Conservation (phyloP, 2,113 vertebrate genomes). For the Neolamprologus fasciatus region DNA sequence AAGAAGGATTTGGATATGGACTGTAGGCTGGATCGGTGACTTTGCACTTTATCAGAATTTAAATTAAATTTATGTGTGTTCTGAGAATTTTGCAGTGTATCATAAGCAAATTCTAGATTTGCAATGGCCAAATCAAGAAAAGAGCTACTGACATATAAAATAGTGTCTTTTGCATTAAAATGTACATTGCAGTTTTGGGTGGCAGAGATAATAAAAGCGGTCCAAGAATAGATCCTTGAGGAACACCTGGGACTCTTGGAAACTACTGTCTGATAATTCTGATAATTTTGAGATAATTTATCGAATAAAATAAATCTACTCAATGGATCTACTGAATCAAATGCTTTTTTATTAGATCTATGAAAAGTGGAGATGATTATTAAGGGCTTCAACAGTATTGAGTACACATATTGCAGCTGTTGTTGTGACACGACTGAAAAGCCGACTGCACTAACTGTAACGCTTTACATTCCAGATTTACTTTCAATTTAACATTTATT, state of each 20-base stretch:
- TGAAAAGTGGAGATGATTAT: background rate
- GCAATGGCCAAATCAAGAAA: background rate
- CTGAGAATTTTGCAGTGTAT: background rate
- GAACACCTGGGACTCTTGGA: background rate
- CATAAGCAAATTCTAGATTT: background rate
- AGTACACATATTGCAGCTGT: background rate
- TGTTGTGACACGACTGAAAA: background rate
- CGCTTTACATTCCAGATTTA: no score
- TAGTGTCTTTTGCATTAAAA: background rate
- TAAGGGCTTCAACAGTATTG: background rate
- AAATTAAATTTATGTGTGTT: background rate
- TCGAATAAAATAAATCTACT: background rate
- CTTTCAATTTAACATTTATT: no score
- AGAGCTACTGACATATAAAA: background rate
- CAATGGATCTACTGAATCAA: background rate
- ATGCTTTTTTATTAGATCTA: background rate
- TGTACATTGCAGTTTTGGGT: background rate
- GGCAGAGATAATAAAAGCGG: background rate
- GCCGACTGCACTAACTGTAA: no score
- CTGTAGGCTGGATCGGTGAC: background rate
- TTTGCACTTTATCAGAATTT: background rate
- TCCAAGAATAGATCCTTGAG: background rate
- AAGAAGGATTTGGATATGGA: background rate
- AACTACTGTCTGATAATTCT: background rate
- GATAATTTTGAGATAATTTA: background rate